A percentile compares a stretch with the other conserved stretches of the same genome.
phyloP scores from a whole-genome alignment of 2,113 vertebrate species.

The Alouatta palliata region DNA sequence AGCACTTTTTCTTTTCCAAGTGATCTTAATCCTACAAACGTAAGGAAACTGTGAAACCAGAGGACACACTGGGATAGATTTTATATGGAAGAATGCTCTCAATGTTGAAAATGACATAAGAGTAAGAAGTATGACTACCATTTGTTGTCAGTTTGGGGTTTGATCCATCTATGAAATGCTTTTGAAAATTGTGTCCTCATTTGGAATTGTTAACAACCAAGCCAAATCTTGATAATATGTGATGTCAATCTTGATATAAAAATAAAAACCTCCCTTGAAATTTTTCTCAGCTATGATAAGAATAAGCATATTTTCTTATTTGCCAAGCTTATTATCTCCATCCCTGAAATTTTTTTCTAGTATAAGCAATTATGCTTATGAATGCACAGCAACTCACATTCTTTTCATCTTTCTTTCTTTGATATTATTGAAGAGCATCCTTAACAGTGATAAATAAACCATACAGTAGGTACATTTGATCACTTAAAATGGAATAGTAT shows the following conservation, averaged over 20 bases:
- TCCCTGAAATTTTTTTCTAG: conserved; percentile 52
- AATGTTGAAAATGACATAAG: background rate
- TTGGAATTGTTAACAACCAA: background rate
- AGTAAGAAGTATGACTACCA: background rate
- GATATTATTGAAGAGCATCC: conserved; percentile 25
- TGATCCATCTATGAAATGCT: background rate
- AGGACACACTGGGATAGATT: background rate
- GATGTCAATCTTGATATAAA: conserved; percentile 43
- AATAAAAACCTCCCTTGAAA: conserved; percentile 53
- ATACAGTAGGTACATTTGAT: conserved; percentile 25
- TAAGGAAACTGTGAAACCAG: conserved; percentile 12
- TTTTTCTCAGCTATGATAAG: conserved; percentile 36
- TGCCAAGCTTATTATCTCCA: conserved; percentile 33
- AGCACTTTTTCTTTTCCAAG: background rate
- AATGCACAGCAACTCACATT: conserved; percentile 26
- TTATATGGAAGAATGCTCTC: background rate
- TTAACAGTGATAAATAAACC: conserved; percentile 52
- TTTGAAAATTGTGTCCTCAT: conserved; percentile 16
- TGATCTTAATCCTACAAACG: conserved; percentile 17
- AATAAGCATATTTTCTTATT: conserved; percentile 45
- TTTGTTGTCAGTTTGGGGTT: background rate
- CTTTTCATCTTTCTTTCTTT: conserved; percentile 41
- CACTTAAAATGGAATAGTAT: background rate
- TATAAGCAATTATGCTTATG: conserved; percentile 25
- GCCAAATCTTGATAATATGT: conserved; percentile 46